Conservation (phyloP, 2,113 vertebrate genomes). For the Alectura lathami region DNA sequence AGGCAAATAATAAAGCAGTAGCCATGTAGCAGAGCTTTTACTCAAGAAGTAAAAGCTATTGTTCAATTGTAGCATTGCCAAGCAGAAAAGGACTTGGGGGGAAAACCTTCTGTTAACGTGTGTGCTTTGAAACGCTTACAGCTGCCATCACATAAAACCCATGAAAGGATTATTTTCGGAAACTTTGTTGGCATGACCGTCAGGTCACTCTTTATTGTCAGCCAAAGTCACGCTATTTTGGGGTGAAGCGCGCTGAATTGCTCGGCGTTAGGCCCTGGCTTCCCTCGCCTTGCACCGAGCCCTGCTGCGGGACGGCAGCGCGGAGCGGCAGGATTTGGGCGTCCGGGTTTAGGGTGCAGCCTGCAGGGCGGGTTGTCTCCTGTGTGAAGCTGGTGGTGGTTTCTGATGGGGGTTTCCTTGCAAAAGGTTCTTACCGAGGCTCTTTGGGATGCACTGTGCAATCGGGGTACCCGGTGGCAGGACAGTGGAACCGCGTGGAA, state of each 20-base stretch:
- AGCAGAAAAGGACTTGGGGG: background rate
- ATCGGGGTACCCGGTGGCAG: background rate
- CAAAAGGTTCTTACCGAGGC: background rate
- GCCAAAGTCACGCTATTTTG: background rate
- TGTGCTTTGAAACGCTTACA: background rate
- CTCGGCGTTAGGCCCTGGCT: background rate
- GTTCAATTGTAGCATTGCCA: background rate
- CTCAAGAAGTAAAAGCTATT: background rate
- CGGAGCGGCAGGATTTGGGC: no score
- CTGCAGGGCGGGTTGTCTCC: background rate
- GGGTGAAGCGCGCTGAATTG: background rate
- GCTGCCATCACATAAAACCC: background rate
- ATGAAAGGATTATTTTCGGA: background rate
- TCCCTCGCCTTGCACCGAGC: background rate
- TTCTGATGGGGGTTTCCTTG: background rate
- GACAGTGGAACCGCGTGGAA: background rate
- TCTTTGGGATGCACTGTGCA: background rate
- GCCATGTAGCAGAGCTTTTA: background rate
- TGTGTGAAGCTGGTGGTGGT: background rate
- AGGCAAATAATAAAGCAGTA: background rate
- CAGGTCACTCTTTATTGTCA: background rate
- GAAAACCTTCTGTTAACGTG: background rate
- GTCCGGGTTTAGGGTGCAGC: background rate
- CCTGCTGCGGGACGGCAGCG: background rate
- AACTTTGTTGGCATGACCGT: background rate